These are phyloP conservation scores for Lasioglossum zephyrum DNA, from an alignment of 2,888 invertebrate species.

Conservation along the genomic window DNA sequence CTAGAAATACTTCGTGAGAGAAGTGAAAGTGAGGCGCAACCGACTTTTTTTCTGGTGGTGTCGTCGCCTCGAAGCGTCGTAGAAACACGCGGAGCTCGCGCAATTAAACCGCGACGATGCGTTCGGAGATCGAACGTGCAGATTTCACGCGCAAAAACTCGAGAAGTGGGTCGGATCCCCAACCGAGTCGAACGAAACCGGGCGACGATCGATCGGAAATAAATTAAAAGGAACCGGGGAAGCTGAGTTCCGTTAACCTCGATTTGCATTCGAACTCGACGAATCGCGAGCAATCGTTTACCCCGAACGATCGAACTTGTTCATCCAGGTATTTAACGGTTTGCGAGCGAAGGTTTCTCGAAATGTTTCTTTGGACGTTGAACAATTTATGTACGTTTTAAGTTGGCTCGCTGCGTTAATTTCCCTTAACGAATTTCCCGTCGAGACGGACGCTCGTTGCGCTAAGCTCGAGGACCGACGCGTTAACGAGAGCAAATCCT, in stretches of 20 bases:
- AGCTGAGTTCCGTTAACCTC: neutral
- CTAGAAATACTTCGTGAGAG: conserved; percentile 64
- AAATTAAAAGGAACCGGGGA: neutral
- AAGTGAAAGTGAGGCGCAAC: conserved; percentile 59
- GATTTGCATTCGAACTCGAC: conserved; percentile 10
- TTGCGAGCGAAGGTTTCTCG: neutral
- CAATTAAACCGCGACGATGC: conserved; percentile 71
- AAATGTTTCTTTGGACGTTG: neutral
- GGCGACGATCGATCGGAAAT: conserved; percentile 19
- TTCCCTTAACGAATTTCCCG: conserved; percentile 43
- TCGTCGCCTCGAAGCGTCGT: neutral
- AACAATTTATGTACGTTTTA: neutral
- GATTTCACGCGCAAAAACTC: conserved; percentile 66
- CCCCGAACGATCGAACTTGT: neutral
- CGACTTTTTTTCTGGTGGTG: conserved; percentile 35
- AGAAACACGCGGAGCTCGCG: neutral
- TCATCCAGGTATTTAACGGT: neutral
- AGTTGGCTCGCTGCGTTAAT: conserved; percentile 37
- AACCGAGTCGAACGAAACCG: neutral
- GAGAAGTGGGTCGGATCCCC: conserved; percentile 65
- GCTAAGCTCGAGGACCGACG: conserved; percentile 29
- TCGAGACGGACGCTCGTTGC: conserved; percentile 26
- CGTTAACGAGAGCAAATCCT: conserved; percentile 48
- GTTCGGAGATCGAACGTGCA: conserved; percentile 63
- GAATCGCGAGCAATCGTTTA: neutral